Evolutionary conservation across 2,888 invertebrate genomes (phyloP), one percentile per base, ranked within the genome.

Genomic region (Amphipyra berbera): DNA sequence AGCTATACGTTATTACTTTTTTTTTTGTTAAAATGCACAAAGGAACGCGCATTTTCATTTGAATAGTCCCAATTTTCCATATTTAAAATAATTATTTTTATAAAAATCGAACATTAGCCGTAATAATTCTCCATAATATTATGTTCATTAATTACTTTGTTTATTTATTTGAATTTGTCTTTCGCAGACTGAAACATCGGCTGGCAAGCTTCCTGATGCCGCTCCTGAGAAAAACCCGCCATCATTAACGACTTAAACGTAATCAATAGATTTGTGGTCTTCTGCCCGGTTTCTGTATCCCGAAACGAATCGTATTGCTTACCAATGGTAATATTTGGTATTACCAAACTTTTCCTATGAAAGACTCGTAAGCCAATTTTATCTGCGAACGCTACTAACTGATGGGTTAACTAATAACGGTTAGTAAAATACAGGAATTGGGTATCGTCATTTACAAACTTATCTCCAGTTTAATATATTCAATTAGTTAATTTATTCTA

Each of bases 171-270:
- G 55, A 47, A 14, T 61, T 71, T 77, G 82, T 84, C 81, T 72
- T 87, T 86, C 71, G 60, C 94, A 96, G 96, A 82, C 83, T 95
- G 79, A 95, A 93, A 74, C 88, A 95, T 59, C 93, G 95, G 15
- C 84, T 96, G 38, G 94, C 95, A 12, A 95, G 90, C 76, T 86
- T 96, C 52, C 87, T 96, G 73, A 83, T 94, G 64, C 96, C 96
- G 0, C 86, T 96, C 12, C 83, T 96, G 57, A 88, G 91, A 66
- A 90, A 88, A 78, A 88, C 89, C 46, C 90, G 92, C 58, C 91
- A 93, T 68, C 93, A 94, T 61, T 90, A 78, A 83, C 46, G 27
- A 59, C 0, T 7, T 27, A 57, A 38, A 55, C 52, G 70, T 62
- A 63, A 62, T 68, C 55, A 62, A 55, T 56, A 15, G 41, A 48